Evolutionary conservation across 2,888 invertebrate species (phyloP), one percentile per base, ranked within the genome.

Genomic region (Gastrophysa polygoni): DNA sequence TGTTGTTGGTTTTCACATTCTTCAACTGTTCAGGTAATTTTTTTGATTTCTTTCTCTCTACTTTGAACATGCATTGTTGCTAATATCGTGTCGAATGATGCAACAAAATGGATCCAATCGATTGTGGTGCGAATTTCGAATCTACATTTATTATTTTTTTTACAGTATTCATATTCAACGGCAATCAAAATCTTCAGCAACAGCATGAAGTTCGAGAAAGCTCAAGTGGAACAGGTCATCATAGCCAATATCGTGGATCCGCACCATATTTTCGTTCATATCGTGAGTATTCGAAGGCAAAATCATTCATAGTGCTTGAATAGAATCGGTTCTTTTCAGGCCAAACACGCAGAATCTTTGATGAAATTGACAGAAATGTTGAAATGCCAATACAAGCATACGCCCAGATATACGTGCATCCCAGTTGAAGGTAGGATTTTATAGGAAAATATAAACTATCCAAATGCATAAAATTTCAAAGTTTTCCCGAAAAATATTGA

Each of bases 181-280:
- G 50, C 47, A 7, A 47, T 56, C 17, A 71, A 68, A 61, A 64
- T 78, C 10, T 76, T 72, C 51, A 64, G 68, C 29, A 76, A 75
- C 57, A 75, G 71, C 47, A 69, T 64, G 10, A 67, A 61, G 20
- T 79, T 77, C 71, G 82, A 75, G 61, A 76, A 73, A 63, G 81
- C 83, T 14, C 73, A 83, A 5, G 69, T 75, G 0, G 83, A 85
- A 50, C 78, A 84, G 11, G 87, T 89, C 0, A 78, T 82, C 59
- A 80, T 91, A 46, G 84, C 86, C 0, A 83, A 87, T 66, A 81
- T 90, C 1, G 82, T 86, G 20, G 86, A 86, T 75, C 91, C 91
- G 0, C 83, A 86, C 70, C 82, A 85, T 62, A 89, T 93, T 75
- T 91, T 84, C 75, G 85, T 90, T 0, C 85, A 88, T 75, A 81